A percentile compares a stretch with the other conserved stretches of the same genome.
Conservation (phyloP, 2,797 vertebrate species). For the Arnoldichthys spilopterus region DNA sequence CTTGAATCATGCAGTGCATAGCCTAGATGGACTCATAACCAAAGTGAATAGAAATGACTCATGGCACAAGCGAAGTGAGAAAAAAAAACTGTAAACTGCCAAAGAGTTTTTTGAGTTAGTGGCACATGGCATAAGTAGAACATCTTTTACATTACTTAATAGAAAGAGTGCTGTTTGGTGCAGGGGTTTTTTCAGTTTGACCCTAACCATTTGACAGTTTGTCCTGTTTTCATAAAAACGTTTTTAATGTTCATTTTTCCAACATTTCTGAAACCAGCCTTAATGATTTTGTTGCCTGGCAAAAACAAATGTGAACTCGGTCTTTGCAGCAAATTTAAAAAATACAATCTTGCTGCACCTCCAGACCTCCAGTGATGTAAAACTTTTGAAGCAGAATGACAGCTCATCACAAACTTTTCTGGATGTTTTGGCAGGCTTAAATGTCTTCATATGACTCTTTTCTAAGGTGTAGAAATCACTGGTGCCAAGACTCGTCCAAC, state of each 20-base stretch:
- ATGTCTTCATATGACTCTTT: not conserved
- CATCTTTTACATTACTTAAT: conserved; percentile 6
- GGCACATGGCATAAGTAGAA: conserved; percentile 1
- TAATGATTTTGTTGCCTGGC: conserved; percentile 39
- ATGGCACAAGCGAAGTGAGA: conserved; percentile 41
- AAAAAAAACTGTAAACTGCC: conserved; percentile 25
- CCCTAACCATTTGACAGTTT: not conserved
- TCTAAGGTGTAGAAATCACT: not conserved
- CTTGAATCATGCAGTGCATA: conserved; percentile 85
- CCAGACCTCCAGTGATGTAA: not conserved
- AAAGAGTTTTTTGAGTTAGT: conserved; percentile 40
- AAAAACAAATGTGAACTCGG: conserved; percentile 10
- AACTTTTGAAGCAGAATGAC: not conserved
- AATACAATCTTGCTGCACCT: conserved; percentile 11
- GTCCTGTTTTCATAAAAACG: not conserved
- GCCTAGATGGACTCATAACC: conserved; percentile 69
- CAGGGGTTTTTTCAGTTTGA: not conserved
- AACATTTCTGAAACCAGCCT: conserved; percentile 30
- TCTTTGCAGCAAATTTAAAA: conserved; percentile 1
- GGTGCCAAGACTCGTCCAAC: not conserved
- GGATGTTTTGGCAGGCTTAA: conserved; percentile 63
- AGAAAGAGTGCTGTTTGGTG: not conserved
- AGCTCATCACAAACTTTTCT: conserved; percentile 28
- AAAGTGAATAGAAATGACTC: conserved; percentile 51
- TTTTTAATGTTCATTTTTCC: not conserved